A percentile compares a stretch with the other conserved stretches of the same genome.
These are phyloP conservation scores for Scaptomyza pallida DNA, from an alignment of 1,140 invertebrate species.

Conservation along the genomic window DNA sequence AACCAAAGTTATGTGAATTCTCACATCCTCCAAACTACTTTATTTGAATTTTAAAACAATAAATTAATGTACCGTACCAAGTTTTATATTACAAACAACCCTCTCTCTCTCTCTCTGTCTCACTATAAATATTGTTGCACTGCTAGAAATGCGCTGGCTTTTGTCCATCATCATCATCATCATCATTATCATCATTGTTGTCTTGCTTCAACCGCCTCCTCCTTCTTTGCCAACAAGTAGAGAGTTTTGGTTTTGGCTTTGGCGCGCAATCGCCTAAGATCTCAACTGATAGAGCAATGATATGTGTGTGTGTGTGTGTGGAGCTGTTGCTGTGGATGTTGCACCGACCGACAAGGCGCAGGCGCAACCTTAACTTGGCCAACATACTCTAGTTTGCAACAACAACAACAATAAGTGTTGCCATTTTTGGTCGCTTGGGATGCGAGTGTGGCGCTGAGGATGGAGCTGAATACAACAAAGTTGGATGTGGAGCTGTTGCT, in stretches of 20 bases:
- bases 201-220: constrained; percentile 47
- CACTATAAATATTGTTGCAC: constrained; percentile 5
- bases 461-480: constrained; percentile 4
- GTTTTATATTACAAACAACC: constrained; percentile 4
- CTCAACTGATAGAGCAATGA: constrained; percentile 82
- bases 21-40: too few species aligned
- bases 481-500: constrained; percentile 23
- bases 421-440: constrained; percentile 60
- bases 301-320: constrained; percentile 55
- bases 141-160: constrained; percentile 40
- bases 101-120: constrained; percentile 24
- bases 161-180: constrained; percentile 20
- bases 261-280: constrained; percentile 67
- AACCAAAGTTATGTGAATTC: too few species aligned
- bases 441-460: constrained; percentile 47
- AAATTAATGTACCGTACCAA: neutral
- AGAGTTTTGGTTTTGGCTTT: constrained; percentile 24
- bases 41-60: neutral
- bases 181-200: constrained; percentile 28
- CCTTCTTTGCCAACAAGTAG: constrained; percentile 31
- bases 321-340: constrained; percentile 29
- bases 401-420: constrained; percentile 30
- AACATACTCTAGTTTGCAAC: constrained; percentile 69
- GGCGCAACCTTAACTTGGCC: constrained; percentile 48
- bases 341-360: constrained; percentile 40